phyloP scores from a whole-genome alignment of 2,113 vertebrate genomes.

The Dermatemys mawii region DNA sequence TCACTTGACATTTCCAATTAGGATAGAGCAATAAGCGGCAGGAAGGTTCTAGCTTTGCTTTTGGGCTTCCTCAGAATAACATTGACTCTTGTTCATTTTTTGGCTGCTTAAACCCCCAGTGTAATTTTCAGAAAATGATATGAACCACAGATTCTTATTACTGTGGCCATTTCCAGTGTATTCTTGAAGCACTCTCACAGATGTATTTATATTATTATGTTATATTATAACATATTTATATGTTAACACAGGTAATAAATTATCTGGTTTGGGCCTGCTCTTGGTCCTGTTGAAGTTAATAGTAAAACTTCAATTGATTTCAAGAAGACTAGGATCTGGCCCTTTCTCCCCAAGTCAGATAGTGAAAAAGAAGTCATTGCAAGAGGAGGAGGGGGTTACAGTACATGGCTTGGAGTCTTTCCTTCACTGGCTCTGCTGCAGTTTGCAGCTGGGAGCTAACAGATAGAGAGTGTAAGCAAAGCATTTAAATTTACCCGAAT shows the following conservation, averaged over 20 bases:
- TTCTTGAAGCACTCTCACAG: not conserved
- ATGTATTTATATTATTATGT: not conserved
- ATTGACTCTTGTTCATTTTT: not conserved
- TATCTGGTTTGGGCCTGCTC: not conserved
- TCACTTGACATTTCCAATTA: not conserved
- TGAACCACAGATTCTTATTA: not conserved
- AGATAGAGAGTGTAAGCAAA: not conserved
- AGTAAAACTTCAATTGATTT: not conserved
- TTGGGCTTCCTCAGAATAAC: not conserved
- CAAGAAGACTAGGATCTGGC: not conserved
- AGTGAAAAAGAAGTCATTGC: not conserved
- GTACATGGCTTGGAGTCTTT: not conserved
- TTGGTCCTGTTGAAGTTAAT: not conserved
- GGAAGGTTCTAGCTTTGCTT: not conserved
- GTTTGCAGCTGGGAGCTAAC: not conserved
- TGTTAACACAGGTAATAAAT: not conserved
- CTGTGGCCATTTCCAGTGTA: not conserved
- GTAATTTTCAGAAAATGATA: not conserved
- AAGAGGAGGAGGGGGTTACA: not conserved
- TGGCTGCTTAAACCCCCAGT: not conserved
- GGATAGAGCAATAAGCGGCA: not conserved
- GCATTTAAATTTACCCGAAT: not conserved
- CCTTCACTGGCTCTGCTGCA: not conserved
- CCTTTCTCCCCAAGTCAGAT: not conserved
- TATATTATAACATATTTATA: not conserved